Conservation (phyloP, 2,888 invertebrate genomes). For the Ochlodes sylvanus region DNA sequence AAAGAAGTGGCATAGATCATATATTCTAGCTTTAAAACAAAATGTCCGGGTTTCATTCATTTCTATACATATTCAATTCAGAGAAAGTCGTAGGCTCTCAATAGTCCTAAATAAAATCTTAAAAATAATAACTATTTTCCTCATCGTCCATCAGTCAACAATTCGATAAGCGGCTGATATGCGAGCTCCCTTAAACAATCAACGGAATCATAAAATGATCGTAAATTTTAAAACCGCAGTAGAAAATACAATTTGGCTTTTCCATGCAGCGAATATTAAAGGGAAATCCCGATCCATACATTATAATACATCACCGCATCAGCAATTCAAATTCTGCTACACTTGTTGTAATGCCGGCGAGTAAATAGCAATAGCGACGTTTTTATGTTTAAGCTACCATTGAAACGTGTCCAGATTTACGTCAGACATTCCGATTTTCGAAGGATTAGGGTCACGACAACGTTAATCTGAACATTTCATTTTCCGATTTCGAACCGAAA, state of each 20-base stretch:
- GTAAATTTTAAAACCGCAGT: constrained; percentile 4
- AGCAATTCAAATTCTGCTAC: constrained; percentile 26
- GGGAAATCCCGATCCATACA: constrained; percentile 33
- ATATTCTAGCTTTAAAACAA: no score
- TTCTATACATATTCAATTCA: no score
- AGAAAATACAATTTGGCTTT: constrained; percentile 25
- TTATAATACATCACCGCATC: constrained; percentile 26
- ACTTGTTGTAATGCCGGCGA: constrained; percentile 1
- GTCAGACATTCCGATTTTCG: no score
- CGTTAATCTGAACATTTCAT: no score
- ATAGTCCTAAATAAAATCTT: not conserved
- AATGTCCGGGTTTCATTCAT: no score
- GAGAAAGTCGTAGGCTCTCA: no score
- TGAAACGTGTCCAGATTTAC: no score
- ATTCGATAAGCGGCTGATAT: not conserved
- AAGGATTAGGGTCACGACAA: no score
- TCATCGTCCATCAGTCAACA: not conserved
- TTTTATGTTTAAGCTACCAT: no score
- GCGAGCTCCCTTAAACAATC: constrained; percentile 7
- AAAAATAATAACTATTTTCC: not conserved
- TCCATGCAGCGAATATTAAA: constrained; percentile 26
- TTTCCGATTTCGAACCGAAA: no score
- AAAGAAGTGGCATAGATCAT: no score
- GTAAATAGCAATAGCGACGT: not conserved
- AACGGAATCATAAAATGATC: constrained; percentile 10